Percentiles rank a stretch among this genome's conserved stretches.
These are phyloP conservation scores for Galeopterus variegatus DNA, from an alignment of 2,113 vertebrate species.

Conservation along the genomic window DNA sequence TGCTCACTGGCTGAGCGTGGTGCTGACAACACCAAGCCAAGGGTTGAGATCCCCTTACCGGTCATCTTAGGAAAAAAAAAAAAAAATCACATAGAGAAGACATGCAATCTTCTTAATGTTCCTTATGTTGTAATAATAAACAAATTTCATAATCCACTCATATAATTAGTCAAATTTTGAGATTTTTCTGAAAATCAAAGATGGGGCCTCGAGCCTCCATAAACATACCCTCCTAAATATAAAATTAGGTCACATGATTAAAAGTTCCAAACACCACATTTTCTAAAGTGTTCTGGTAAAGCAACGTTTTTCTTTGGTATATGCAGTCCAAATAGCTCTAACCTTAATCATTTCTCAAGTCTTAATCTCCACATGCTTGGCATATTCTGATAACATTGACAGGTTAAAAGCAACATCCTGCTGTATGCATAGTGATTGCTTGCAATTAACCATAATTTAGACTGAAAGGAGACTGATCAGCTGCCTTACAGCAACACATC, in stretches of 20 bases:
- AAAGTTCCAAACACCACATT: slow-evolving; percentile 60
- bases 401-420: slow-evolving; percentile 79
- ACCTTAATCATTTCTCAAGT: slow-evolving; percentile 86
- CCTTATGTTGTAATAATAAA: background rate
- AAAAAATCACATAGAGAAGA: background rate
- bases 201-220: background rate
- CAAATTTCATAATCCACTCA: background rate
- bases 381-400: slow-evolving; percentile 80
- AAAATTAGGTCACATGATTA: slow-evolving; percentile 60
- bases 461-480: slow-evolving; percentile 62
- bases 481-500: slow-evolving; percentile 61
- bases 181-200: slow-evolving; percentile 53
- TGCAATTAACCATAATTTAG: slow-evolving; percentile 72
- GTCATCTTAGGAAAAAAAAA: no score
- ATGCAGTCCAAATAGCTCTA: slow-evolving; percentile 81
- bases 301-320: slow-evolving; percentile 53
- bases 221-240: background rate
- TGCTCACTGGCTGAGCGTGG: no score
- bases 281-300: slow-evolving; percentile 76
- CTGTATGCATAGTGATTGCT: slow-evolving; percentile 72
- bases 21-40: no score
- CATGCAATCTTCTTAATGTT: background rate
- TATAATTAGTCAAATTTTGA: background rate
- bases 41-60: no score
- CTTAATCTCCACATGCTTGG: slow-evolving; percentile 74